A percentile compares a stretch with the other conserved stretches of the same genome.
Conservation (phyloP, 2,888 invertebrate genomes). For the Drosophila yooni region DNA sequence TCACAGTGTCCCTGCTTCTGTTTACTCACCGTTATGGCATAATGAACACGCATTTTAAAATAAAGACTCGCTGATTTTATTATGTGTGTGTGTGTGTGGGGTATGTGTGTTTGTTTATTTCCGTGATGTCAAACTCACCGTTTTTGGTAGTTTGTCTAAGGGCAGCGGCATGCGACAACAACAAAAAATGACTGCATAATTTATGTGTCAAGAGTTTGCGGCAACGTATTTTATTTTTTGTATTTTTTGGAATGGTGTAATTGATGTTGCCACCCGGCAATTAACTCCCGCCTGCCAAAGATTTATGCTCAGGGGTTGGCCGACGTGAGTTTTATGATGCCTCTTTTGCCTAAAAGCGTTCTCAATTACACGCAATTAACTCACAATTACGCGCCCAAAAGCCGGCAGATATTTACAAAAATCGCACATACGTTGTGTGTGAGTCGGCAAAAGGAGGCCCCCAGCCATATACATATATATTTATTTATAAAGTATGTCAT, state of each 20-base stretch:
- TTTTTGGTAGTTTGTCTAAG: slow-evolving; percentile 44
- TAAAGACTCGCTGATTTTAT: slow-evolving; percentile 56
- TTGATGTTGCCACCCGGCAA: slow-evolving; percentile 74
- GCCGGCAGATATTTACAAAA: slow-evolving; percentile 37
- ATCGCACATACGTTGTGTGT: slow-evolving; percentile 37
- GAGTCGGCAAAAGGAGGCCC: neutral
- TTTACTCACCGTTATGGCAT: slow-evolving; percentile 57
- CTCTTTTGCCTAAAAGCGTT: slow-evolving; percentile 65
- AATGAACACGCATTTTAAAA: slow-evolving; percentile 78
- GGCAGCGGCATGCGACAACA: slow-evolving; percentile 5
- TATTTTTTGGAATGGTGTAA: slow-evolving; percentile 45
- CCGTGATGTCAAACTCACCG: slow-evolving; percentile 30
- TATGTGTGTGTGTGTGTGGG: neutral
- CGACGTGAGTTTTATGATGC: slow-evolving; percentile 64
- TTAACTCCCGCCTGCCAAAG: slow-evolving; percentile 62
- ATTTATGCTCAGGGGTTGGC: slow-evolving; percentile 57
- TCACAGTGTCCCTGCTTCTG: neutral
- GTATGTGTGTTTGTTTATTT: slow-evolving; percentile 7
- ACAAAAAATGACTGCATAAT: slow-evolving; percentile 71
- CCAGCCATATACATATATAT: neutral
- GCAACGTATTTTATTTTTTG: slow-evolving; percentile 41
- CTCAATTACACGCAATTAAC: slow-evolving; percentile 74
- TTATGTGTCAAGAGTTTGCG: slow-evolving; percentile 70
- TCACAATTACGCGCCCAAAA: slow-evolving; percentile 52
- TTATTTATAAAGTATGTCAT: slow-evolving; percentile 22